Conservation (phyloP, 2,888 invertebrate genomes). For the Calameuta idolon region DNA sequence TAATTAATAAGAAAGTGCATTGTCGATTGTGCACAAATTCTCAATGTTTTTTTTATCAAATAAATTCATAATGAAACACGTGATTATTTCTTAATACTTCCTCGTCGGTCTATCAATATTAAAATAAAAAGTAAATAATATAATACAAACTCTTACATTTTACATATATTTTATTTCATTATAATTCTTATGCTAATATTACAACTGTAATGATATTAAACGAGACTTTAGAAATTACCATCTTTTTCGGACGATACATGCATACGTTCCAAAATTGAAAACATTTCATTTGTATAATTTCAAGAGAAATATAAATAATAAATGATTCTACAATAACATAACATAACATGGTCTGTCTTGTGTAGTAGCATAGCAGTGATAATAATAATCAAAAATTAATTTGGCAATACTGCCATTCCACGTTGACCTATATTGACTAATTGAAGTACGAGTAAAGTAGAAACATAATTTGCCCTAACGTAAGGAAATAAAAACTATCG, state of each 20-base stretch:
- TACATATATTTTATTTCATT: conserved; percentile 34
- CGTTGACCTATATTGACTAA: neutral
- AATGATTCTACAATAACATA: conserved; percentile 3
- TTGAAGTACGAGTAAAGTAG: neutral
- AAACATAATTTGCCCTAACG: neutral
- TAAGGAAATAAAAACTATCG: neutral
- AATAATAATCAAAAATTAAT: neutral
- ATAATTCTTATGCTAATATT: conserved; percentile 38
- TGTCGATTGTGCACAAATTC: neutral
- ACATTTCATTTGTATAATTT: conserved; percentile 13
- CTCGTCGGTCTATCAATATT: neutral
- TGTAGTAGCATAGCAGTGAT: neutral
- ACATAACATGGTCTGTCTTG: conserved; percentile 8
- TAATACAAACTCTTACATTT: conserved; percentile 34
- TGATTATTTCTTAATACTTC: neutral
- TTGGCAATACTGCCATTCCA: neutral
- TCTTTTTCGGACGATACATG: conserved; percentile 10
- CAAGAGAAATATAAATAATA: conserved; percentile 19
- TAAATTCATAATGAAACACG: neutral
- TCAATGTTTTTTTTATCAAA: neutral
- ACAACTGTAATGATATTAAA: conserved; percentile 32
- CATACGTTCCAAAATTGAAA: neutral
- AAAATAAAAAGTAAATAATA: neutral
- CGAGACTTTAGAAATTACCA: neutral
- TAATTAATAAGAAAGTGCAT: too few relatives aligned